Conservation (phyloP, 2,113 vertebrate species). For the Pontoporia blainvillei region DNA sequence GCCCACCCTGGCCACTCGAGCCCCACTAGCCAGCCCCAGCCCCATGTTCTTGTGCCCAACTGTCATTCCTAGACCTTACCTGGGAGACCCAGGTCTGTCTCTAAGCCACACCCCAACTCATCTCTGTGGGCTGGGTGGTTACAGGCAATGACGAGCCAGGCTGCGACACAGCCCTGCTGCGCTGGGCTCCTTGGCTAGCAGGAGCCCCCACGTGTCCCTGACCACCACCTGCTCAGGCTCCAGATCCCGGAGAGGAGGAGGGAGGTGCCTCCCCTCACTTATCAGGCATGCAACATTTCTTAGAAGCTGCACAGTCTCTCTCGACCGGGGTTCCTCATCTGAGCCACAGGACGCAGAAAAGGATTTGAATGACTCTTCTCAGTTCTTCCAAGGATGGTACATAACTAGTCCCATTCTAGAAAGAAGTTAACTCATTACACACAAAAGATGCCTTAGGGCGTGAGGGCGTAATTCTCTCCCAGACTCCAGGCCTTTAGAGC, state of each 20-base stretch:
- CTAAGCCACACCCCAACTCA: background rate
- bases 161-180: background rate
- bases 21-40: background rate
- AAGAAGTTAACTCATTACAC: constrained; percentile 40
- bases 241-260: background rate
- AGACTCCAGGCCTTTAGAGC: background rate
- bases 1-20: background rate
- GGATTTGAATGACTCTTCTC: constrained; percentile 22
- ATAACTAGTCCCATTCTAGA: constrained; percentile 25
- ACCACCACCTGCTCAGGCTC: background rate
- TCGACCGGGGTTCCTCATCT: background rate
- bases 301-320: background rate
- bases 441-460: background rate
- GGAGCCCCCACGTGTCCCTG: background rate
- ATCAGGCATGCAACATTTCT: background rate
- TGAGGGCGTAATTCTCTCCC: background rate
- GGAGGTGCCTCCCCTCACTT: background rate
- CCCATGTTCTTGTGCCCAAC: background rate
- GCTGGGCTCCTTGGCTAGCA: background rate
- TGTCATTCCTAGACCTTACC: background rate
- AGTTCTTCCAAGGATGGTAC: constrained; percentile 16
- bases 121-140: background rate
- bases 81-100: background rate
- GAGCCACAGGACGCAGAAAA: constrained; percentile 16
- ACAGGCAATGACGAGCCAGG: background rate